phyloP scores from a whole-genome alignment of 92 coral and sea anemone species.

The Phenganax subtilis region DNA sequence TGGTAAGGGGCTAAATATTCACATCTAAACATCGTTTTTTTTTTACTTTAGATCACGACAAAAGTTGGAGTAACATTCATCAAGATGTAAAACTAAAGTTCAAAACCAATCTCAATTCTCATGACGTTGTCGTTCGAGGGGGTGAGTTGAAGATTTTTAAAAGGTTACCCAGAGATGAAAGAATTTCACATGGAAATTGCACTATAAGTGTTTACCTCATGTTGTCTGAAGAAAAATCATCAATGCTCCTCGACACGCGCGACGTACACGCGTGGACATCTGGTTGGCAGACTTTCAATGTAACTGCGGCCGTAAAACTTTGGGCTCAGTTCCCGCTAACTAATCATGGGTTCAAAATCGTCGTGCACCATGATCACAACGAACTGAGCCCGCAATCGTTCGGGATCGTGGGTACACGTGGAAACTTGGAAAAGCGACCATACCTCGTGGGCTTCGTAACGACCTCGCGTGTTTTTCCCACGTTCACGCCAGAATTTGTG shows the following conservation, averaged over 20 bases:
- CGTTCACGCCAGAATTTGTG: conserved; percentile 10
- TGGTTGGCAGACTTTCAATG: conserved; percentile 91
- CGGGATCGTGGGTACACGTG: conserved; percentile 88
- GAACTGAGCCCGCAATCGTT: conserved; percentile 55
- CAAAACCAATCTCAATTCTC: conserved; percentile 15
- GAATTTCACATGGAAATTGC: conserved; percentile 5
- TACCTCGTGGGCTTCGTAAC: conserved; percentile 68
- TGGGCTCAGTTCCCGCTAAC: conserved; percentile 60
- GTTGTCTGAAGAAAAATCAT: conserved; percentile 48
- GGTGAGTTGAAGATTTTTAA: conserved; percentile 33
- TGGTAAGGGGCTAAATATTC: neutral
- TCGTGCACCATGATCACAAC: conserved; percentile 52
- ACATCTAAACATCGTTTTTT: neutral
- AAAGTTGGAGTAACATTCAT: neutral
- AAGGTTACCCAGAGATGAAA: conserved; percentile 9
- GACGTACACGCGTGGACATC: conserved; percentile 72
- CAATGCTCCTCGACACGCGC: conserved; percentile 41
- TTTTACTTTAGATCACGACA: conserved; percentile 15
- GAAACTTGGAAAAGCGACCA: conserved; percentile 86
- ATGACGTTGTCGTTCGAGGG: neutral
- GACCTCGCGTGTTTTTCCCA: conserved; percentile 29
- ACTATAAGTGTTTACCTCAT: conserved; percentile 29
- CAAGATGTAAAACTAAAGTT: conserved; percentile 23
- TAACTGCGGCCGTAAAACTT: conserved; percentile 59
- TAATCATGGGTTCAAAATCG: conserved; percentile 76